Evolutionary conservation across 2,113 vertebrate species (phyloP).

Genomic region (Dromas ardeola): DNA sequence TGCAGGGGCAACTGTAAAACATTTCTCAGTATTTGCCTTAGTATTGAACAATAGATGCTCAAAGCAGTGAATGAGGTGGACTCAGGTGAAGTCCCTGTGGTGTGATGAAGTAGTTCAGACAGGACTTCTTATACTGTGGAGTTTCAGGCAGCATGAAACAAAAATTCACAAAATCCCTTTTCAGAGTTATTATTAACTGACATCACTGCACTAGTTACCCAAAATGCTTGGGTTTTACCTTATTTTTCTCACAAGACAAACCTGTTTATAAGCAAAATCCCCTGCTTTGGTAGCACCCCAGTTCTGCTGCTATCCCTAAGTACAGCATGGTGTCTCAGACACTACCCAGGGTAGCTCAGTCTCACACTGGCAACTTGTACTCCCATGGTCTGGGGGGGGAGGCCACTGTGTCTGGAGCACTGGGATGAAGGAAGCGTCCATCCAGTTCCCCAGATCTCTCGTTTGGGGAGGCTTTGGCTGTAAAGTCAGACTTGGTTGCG

Average conservation of each 20-base stretch:
- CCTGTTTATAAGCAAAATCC: background rate
- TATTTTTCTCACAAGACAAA: background rate
- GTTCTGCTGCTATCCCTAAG: background rate
- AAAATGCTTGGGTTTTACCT: background rate
- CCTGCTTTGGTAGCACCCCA: background rate
- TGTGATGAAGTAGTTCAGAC: background rate
- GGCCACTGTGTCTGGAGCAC: fast-evolving
- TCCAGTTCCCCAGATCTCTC: background rate
- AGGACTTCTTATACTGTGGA: background rate
- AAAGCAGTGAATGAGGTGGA: background rate
- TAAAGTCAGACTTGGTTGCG: background rate
- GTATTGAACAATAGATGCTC: background rate
- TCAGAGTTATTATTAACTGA: background rate
- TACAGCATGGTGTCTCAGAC: fast-evolving
- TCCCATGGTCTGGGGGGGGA: background rate
- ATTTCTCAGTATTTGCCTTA: background rate
- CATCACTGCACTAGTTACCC: background rate
- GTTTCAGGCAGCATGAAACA: background rate
- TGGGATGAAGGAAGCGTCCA: background rate
- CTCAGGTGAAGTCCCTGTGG: background rate
- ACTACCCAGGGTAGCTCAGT: background rate
- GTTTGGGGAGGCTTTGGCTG: background rate
- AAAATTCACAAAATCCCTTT: background rate
- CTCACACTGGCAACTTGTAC: fast-evolving
- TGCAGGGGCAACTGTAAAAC: background rate